A percentile compares a stretch with the other conserved stretches of the same genome.
These are phyloP conservation scores for Mus minutoides DNA, from an alignment of 2,797 vertebrate species.

Conservation along the genomic window DNA sequence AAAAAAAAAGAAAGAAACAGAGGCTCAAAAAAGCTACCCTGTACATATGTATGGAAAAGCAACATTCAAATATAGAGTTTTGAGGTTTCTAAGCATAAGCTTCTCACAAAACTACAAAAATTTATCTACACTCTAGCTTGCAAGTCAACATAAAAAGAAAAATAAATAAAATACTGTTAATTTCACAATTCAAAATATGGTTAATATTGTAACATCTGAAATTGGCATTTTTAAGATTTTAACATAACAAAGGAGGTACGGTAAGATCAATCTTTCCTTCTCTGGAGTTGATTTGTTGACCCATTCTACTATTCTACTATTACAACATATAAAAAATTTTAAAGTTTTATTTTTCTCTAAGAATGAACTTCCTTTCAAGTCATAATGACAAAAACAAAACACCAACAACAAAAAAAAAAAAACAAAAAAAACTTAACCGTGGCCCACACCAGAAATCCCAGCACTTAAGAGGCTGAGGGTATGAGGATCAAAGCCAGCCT, in stretches of 20 bases:
- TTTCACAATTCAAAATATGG: constrained; percentile 51
- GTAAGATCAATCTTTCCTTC: not conserved
- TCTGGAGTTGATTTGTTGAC: constrained; percentile 16
- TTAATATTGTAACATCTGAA: not conserved
- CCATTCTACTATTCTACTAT: not conserved
- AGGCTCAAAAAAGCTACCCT: constrained; percentile 9
- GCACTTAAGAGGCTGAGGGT: not conserved
- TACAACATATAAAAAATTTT: not conserved
- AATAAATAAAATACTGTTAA: constrained; percentile 2
- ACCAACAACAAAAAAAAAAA: not conserved
- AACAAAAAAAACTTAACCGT: not conserved
- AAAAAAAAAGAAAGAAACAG: not conserved
- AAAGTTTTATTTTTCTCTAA: constrained; percentile 46
- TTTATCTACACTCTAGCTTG: not conserved
- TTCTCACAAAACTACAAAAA: constrained; percentile 22
- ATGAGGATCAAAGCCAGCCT: not conserved
- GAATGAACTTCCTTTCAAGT: constrained; percentile 55
- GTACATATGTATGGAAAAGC: not conserved
- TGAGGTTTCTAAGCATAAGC: not conserved
- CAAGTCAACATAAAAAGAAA: constrained; percentile 3
- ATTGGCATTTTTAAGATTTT: constrained; percentile 20
- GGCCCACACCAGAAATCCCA: not conserved
- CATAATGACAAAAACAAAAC: not conserved
- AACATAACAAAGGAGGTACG: not conserved
- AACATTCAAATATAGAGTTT: constrained; percentile 1